Base-by-base conservation (phyloP, 2,888 invertebrate species). In the Leucozona laternaria region DNA sequence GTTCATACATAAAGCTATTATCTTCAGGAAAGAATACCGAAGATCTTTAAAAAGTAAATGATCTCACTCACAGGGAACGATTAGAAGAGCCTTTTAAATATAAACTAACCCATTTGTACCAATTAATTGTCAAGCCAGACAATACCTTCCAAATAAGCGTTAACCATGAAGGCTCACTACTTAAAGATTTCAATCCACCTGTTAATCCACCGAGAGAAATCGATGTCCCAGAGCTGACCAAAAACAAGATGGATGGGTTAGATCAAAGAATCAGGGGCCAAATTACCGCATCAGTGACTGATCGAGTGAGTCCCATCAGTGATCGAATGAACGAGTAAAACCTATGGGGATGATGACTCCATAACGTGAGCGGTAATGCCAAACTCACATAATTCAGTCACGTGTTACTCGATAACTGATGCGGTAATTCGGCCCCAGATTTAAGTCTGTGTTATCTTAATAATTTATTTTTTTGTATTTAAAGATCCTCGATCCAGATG, bases 161-260 rank as follows among this genome's bases (percentile, higher is more conserved):
- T 1, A 99, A 99, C 93, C 95, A 98, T 91, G 94, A 96, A 28
- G 99, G 99, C 13, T 97, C 95, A 13, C 93, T 99, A 80, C 92
- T 99, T 45, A 96, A 96, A 85, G 98, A 99, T 93, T 96, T 99
- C 91, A 95, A 95, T 5, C 99, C 99, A 0, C 93, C 99, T 2
- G 98, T 99, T 15, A 98, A 98, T 94, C 99, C 99, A 1, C 97
- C 98, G 0, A 95, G 96, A 88, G 97, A 98, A 93, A 97, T 99
- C 89, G 97, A 97, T 90, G 99, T 99, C 93, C 97, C 98, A n/a
- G n/a, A 0, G 93, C 95, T 48, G 99, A 97, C 91, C 94, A 92
- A n/a, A n/a, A n/a, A n/a, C n/a, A n/a, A n/a, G n/a, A n/a, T n/a
- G n/a, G n/a, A n/a, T n/a, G n/a, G n/a, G n/a, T n/a, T n/a, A n/a